Evolutionary conservation across 2,888 invertebrate genomes (phyloP).

Genomic region (Hetaerina titia): DNA sequence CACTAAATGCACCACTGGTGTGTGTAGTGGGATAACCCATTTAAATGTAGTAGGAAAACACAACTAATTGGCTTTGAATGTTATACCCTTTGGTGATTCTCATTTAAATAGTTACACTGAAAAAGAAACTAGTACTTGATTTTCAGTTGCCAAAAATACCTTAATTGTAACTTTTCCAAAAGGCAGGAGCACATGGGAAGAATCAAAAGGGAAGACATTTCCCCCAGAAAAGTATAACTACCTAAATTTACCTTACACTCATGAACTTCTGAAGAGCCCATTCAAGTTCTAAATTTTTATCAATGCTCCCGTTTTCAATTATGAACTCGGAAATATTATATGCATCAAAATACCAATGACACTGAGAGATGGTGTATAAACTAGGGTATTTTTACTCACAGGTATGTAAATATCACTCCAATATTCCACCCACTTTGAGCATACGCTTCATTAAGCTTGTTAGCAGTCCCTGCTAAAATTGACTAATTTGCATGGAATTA

Average conservation of each 20-base stretch:
- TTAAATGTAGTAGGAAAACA: not conserved
- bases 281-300: not conserved
- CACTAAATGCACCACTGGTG: conserved; percentile 16
- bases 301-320: not conserved
- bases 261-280: not conserved
- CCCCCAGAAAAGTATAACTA: not conserved
- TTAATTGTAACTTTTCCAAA: not conserved
- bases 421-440: conserved; percentile 48
- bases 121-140: not conserved
- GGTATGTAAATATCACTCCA: conserved; percentile 35
- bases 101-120: not conserved
- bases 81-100: not conserved
- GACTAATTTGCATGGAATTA: conserved; percentile 47
- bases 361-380: conserved; percentile 25
- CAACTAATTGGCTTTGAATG: not conserved
- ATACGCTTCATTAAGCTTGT: conserved; percentile 12
- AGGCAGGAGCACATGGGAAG: not conserved
- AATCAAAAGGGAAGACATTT: conserved; percentile 44
- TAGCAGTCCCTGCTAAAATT: conserved; percentile 55
- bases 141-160: not conserved
- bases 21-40: not conserved
- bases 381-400: conserved; percentile 14
- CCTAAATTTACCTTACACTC: not conserved
- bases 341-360: conserved; percentile 14
- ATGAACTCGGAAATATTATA: conserved; percentile 2